phyloP scores from a whole-genome alignment of 2,113 vertebrate genomes.

The Chionodraco myersi region DNA sequence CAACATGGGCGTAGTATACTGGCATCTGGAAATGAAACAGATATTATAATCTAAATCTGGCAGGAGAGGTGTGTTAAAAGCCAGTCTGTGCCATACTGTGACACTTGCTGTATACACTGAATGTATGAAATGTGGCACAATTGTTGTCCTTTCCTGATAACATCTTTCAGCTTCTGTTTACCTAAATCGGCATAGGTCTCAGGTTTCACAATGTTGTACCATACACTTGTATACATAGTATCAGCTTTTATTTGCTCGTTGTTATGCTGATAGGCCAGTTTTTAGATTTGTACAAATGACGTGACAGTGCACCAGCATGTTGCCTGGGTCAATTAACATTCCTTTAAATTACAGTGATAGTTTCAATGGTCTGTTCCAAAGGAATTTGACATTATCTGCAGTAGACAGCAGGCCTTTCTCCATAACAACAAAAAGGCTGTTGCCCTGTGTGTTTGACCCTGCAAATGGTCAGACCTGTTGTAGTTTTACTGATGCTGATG shows the following conservation, averaged over 20 bases:
- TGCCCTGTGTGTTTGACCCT: conserved; percentile 54
- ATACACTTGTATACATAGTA: neutral
- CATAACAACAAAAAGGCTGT: conserved; percentile 34
- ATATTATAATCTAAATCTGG: conserved; percentile 6
- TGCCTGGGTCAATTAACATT: neutral
- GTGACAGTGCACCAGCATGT: neutral
- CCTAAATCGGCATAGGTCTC: neutral
- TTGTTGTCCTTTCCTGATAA: neutral
- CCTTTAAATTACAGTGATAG: neutral
- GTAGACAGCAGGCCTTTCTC: neutral
- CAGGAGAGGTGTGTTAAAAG: neutral
- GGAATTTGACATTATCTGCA: neutral
- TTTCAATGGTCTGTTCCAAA: neutral
- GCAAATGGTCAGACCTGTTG: conserved; percentile 46
- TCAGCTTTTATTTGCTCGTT: neutral
- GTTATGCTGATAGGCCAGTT: conserved; percentile 1
- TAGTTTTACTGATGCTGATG: conserved; percentile 45
- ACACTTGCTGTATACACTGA: neutral
- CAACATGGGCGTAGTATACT: neutral
- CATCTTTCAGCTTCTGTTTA: neutral
- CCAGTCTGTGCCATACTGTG: neutral
- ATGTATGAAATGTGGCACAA: neutral
- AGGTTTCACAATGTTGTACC: conserved; percentile 19
- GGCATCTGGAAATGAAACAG: neutral
- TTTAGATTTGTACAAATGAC: neutral